Base-by-base conservation (phyloP, 2,797 vertebrate species). In the Octomys mimax region DNA sequence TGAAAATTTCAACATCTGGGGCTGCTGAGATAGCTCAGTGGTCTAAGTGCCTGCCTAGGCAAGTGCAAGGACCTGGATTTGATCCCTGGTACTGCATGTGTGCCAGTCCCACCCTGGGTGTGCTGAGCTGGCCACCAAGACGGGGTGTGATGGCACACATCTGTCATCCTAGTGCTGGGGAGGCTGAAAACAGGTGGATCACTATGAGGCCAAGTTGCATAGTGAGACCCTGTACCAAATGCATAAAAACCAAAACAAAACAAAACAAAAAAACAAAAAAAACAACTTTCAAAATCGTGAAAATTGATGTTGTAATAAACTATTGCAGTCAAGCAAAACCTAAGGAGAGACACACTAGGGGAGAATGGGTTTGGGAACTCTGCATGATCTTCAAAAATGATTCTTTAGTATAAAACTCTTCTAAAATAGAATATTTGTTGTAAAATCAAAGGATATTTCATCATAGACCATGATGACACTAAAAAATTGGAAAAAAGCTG, bases 231-330 rank as follows among this genome's bases (percentile, higher is more conserved):
- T 57, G 54, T 57, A 57, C 54, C 54, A 57, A 57, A 57, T 18
- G 19, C 14, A 57, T 13, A 52, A 52, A 52, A 52, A 49, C 6
- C 6, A 52, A 80, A 54, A 52, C 5, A 52, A 52, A 52, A 52
- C 8, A 52, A 80, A 54, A 52, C 5, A 52, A 52, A 52, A 52
- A 52, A 52, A 52, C 10, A 52, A 54, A 52, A 52, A 52, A 52
- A 52, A 11, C 8, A 52, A 80, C 46, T 80, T 81, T 73, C 24
- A 86, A 95, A 57, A 52, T 73, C n/a, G 68, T 52, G 26, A 91
- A 87, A 89, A 91, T 31, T 36, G 86, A 91, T 95, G 96, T 70
- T 83, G 70, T 57, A 92, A 96, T 71, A 95, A 80, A 82, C 46
- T 78, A 8, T 42, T 22, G 42, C 6, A 87, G 31, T 9, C 59